phyloP scores from a whole-genome alignment of 1,140 invertebrate genomes.

The Drosophila athabasca region DNA sequence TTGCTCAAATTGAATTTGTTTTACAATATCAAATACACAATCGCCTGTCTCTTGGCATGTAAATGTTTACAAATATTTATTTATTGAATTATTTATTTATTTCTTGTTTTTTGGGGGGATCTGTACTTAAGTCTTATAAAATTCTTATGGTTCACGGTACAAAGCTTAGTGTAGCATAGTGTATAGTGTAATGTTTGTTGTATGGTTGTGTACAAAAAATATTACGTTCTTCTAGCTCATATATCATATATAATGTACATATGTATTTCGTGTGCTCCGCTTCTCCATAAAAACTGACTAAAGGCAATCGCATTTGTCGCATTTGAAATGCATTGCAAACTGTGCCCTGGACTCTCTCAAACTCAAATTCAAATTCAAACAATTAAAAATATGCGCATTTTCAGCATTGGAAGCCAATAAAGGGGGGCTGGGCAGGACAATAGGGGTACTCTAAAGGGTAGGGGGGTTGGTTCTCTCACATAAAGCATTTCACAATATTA shows the following conservation, averaged over 20 bases:
- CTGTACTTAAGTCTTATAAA: constrained; percentile 63
- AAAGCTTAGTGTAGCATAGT: constrained; percentile 53
- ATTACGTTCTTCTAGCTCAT: constrained; percentile 22
- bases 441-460: neutral
- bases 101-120: neutral
- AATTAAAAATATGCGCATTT: constrained; percentile 66
- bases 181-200: constrained; percentile 32
- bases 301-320: constrained; percentile 57
- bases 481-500: constrained; percentile 64
- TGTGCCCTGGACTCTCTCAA: constrained; percentile 47
- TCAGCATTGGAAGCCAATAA: constrained; percentile 72
- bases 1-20: constrained; percentile 33
- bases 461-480: constrained; percentile 37
- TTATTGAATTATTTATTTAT: constrained; percentile 49
- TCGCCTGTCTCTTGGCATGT: constrained; percentile 21
- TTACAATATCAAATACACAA: constrained; percentile 35
- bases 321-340: constrained; percentile 76
- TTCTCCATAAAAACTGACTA: constrained; percentile 32
- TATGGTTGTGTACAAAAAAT: constrained; percentile 57
- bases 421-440: neutral
- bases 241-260: constrained; percentile 1
- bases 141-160: constrained; percentile 66
- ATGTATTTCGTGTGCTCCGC: constrained; percentile 17
- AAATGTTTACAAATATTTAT: constrained; percentile 47
- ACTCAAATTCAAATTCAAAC: constrained; percentile 3